Evolutionary conservation across 1,140 invertebrate genomes (phyloP), one percentile per base, ranked within the genome.

Genomic region (Tyrophagus putrescentiae): DNA sequence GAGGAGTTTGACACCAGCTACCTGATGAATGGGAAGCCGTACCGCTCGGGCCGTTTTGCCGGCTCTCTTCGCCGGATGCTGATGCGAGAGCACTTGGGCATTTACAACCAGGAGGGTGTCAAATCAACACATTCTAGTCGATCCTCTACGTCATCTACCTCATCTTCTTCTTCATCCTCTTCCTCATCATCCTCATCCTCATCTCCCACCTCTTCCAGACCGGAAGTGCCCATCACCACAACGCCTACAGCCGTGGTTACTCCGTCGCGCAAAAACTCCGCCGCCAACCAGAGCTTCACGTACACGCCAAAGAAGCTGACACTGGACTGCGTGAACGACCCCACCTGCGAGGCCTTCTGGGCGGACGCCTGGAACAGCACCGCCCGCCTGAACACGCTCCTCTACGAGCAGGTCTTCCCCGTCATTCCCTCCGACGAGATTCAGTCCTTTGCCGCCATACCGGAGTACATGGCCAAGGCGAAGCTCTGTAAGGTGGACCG

Each of bases 71-170:
- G 93, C 52, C 84, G 83, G 68, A 80, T 83, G 41, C 71, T 97
- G 23, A 94, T 98, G 71, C 78, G 82, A 62, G 93, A 98, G 72
- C 93, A 97, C 75, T 76, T 98, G 31, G 86, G 77, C 1, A 67
- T 77, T 0, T 64, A 76, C 5, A 23, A 23, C 41, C 16, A 68
- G 80, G 16, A 72, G 1, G 70, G 76, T 4, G 67, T 82, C 23
- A 75, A 80, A 61, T 70, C 6, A 67, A 70, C 63, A n/a, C n/a
- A n/a, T n/a, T n/a, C n/a, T n/a, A n/a, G n/a, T n/a, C n/a, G n/a
- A n/a, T n/a, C n/a, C n/a, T n/a, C n/a, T n/a, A n/a, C n/a, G n/a
- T n/a, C n/a, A n/a, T n/a, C n/a, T n/a, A n/a, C n/a, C n/a, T n/a
- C n/a, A n/a, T n/a, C n/a, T n/a, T n/a, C n/a, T n/a, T n/a, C n/a